Conservation (phyloP, 1,140 invertebrate genomes). For the Aplysia californica region DNA sequence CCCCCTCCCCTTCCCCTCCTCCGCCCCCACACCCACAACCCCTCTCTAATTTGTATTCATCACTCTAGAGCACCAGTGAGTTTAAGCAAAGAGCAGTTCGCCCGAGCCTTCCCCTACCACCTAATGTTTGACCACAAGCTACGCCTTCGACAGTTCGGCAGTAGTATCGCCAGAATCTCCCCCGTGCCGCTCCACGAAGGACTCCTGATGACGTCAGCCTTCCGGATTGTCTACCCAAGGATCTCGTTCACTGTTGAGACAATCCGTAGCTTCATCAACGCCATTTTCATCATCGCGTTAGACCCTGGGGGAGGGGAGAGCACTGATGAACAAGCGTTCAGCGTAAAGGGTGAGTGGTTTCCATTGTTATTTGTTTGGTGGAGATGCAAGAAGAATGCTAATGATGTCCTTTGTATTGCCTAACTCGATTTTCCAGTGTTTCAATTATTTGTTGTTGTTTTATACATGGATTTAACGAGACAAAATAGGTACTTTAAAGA, state of each 20-base stretch:
- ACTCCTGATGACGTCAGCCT: not conserved
- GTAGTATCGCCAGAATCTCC: slow-evolving; percentile 11
- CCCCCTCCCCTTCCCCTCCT: not conserved
- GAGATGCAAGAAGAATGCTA: too few relatives aligned
- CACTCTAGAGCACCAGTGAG: slow-evolving; percentile 2
- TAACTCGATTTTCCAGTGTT: too few relatives aligned
- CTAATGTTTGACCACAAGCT: slow-evolving; percentile 28
- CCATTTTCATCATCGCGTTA: slow-evolving; percentile 30
- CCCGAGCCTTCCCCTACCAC: slow-evolving; percentile 31
- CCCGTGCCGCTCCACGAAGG: not conserved
- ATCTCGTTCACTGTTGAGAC: slow-evolving; percentile 28
- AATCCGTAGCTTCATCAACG: slow-evolving; percentile 27
- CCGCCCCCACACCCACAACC: not conserved
- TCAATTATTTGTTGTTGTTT: too few relatives aligned
- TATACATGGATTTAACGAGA: too few relatives aligned
- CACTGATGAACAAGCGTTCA: not conserved
- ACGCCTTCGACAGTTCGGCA: slow-evolving; percentile 24
- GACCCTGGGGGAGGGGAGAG: not conserved
- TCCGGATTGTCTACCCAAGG: slow-evolving; percentile 24
- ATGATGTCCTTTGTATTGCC: too few relatives aligned
- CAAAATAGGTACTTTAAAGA: too few relatives aligned
- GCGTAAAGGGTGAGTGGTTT: slow-evolving; percentile 28
- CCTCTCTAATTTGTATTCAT: not conserved
- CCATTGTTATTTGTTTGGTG: not conserved
- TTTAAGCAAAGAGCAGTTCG: slow-evolving; percentile 15